Evolutionary conservation across 2,113 vertebrate species (phyloP), one percentile per base, ranked within the genome.

Genomic region (Neogobius melanostomus): DNA sequence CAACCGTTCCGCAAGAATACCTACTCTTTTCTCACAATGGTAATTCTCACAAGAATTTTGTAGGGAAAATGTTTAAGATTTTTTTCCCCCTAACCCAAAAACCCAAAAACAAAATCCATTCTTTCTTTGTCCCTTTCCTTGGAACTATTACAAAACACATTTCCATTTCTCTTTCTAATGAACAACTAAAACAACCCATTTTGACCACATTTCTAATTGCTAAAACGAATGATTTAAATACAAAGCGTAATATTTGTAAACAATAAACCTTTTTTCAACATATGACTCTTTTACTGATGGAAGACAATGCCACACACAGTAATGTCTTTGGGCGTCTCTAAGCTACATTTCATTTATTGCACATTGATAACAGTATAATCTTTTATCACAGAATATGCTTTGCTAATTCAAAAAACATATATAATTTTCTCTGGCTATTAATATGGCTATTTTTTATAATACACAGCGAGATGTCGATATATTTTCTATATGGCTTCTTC

Each of bases 401-500:
- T 60, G 64, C 80, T 79, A 82, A 68, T 74, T 66, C 8, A 88
- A 84, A 80, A 77, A 79, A 84, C 80, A 80, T 51, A 77, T 16
- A 77, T 16, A 47, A 16, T 68, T 65, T 74, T 60, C 71, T 64
- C 56, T 72, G 17, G 65, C 48, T 78, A 68, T 53, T 76, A 69
- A 52, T 82, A 86, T 88, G 86, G 86, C 89, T 89, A 75, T 83
- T 65, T 71, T 68, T 8, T n/a, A n/a, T 60, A 5, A 59, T 60
- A 43, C 6, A 43, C n/a, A 21, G 42, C 7, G 42, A 44, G 56
- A 59, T 17, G 17, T 56, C 17, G 21, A 56, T n/a, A 61, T 61
- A 67, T 80, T 72, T 65, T 78, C 77, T 89, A 85, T 89, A 85
- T 89, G 85, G 87, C 85, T 90, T 86, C 45, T 82, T 82, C 67